Conservation (phyloP, 2,113 vertebrate species). For the Gymnogyps californianus region DNA sequence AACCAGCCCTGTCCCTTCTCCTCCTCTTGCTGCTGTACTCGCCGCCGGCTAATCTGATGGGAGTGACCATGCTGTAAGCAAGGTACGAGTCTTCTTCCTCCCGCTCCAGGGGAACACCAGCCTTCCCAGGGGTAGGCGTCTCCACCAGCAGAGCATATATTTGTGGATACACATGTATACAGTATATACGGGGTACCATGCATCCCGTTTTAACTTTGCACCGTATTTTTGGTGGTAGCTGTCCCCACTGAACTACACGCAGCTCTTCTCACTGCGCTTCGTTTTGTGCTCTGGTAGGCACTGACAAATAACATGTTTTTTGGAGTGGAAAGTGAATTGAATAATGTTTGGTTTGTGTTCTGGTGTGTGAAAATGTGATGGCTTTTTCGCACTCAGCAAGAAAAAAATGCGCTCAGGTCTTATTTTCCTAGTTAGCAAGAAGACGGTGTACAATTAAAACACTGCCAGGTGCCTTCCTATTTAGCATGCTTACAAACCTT, state of each 20-base stretch:
- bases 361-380: neutral
- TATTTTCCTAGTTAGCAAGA: neutral
- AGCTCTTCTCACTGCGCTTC: neutral
- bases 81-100: neutral
- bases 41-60: too few relatives aligned
- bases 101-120: neutral
- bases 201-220: neutral
- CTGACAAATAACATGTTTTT: rapidly evolving
- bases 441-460: neutral
- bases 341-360: neutral
- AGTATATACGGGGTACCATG: neutral
- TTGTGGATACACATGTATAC: rapidly evolving
- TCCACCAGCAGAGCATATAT: neutral
- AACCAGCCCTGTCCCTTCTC: neutral
- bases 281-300: neutral
- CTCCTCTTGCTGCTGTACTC: neutral
- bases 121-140: rapidly evolving
- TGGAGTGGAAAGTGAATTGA: neutral
- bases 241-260: rapidly evolving
- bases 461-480: neutral
- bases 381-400: neutral
- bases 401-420: neutral
- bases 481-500: neutral
- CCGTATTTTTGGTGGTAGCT: rapidly evolving
- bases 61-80: neutral